Base-by-base conservation (phyloP, 2,113 vertebrate species). In the Cryptotis parvus region DNA sequence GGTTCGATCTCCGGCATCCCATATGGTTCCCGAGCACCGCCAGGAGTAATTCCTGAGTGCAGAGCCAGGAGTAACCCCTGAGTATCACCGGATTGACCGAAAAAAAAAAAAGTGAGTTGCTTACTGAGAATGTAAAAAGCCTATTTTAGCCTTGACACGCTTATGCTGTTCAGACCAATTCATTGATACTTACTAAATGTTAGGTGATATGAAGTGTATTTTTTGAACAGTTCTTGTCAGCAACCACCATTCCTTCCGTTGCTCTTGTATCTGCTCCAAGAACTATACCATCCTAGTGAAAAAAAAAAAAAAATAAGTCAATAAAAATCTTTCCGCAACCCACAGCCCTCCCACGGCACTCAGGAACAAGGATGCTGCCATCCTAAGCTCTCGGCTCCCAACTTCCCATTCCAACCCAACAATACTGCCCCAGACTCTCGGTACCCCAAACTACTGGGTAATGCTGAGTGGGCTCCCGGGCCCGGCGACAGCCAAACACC, bases 211-310 rank as follows among this genome's bases (percentile, higher is more conserved):
- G 97, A 99, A 99, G 97, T 99, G 99, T 96, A 99, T 99, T 96
- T n/a, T 99, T 99, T 55, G 99, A 99, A 94, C 99, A 99, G 97
- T 99, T 99, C 97, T 99, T 99, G 97, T 99, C 99, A 69, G 99
- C 99, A 77, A 99, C 99, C 1, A 99, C 92, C 99, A 99, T 99
- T 3, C 99, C 99, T 95, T 99, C 99, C 0, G 99, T 99, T 2
- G 99, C 99, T 93, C 99, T 98, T 2, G 99, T 99, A 92, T 99
- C 99, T 3, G 99, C 99, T 52, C 99, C 99, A 3, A 99, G 98
- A 29, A 99, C 97, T 8, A 99, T 93, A 0, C 99, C 99, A 97
- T 99, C 99, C 99, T 99, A 87, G 89, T 82, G 52, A 39, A 35
- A 91, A 84, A 78, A 74, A 84, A 7, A 37, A 93, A 81, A 20